Conservation (phyloP, 2,113 vertebrate genomes). For the Proteles cristata region DNA sequence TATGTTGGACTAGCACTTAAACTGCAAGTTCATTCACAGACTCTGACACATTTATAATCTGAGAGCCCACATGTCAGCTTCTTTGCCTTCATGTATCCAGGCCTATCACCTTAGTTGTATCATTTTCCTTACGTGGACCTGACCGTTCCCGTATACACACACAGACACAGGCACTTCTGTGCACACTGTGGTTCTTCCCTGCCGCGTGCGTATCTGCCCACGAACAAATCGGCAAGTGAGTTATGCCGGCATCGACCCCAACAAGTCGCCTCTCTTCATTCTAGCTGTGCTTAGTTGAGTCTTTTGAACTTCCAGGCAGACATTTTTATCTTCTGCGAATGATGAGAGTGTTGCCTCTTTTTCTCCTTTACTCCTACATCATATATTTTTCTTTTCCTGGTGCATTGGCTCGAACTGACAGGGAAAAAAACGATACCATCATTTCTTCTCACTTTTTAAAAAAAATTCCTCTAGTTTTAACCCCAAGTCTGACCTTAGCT, state of each 20-base stretch:
- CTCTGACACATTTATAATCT: no score
- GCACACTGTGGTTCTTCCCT: accelerated
- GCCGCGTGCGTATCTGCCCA: accelerated
- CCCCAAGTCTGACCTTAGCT: not conserved
- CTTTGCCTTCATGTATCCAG: accelerated
- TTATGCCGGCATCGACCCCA: not conserved
- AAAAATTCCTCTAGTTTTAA: not conserved
- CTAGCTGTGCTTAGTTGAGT: not conserved
- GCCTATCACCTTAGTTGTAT: accelerated
- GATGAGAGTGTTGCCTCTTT: no score
- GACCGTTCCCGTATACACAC: not conserved
- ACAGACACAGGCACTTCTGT: accelerated
- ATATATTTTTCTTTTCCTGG: not conserved
- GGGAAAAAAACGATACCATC: not conserved
- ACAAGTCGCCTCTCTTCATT: not conserved
- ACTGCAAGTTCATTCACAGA: not conserved
- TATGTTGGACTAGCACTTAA: not conserved
- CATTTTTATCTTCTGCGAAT: not conserved
- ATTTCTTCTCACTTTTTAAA: not conserved
- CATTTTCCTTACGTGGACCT: not conserved
- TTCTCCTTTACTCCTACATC: not conserved
- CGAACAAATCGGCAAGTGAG: not conserved
- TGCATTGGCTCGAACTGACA: not conserved
- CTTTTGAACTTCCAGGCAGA: no score
- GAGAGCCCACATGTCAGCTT: not conserved